These are phyloP conservation scores for Sarcophaga variegata DNA, from an alignment of 2,888 invertebrate species.

Conservation along the genomic window DNA sequence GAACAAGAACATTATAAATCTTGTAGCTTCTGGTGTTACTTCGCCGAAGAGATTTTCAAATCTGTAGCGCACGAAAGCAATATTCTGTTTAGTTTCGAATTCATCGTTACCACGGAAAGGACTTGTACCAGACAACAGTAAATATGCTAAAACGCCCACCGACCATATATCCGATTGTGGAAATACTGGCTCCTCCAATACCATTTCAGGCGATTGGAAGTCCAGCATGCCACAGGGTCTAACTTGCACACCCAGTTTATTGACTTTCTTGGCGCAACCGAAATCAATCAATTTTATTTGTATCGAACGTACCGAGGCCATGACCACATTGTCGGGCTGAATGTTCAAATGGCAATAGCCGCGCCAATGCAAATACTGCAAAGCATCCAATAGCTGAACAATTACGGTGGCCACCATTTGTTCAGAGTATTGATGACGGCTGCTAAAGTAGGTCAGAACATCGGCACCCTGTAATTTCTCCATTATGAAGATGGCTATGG, in stretches of 20 bases:
- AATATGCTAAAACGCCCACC: conserved; percentile 94
- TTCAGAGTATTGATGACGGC: conserved; percentile 94
- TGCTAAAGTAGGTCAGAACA: conserved; percentile 93
- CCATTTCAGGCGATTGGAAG: conserved; percentile 92
- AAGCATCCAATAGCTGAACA: conserved; percentile 92
- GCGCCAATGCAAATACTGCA: conserved; percentile 97
- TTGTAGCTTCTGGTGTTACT: conserved; percentile 94
- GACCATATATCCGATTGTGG: conserved; percentile 98
- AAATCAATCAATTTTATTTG: conserved; percentile 96
- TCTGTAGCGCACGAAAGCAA: conserved; percentile 94
- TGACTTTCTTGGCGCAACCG: conserved; percentile 92
- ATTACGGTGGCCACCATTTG: conserved; percentile 94
- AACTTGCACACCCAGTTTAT: conserved; percentile 87
- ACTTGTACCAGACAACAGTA: conserved; percentile 95
- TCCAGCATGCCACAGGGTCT: conserved; percentile 88
- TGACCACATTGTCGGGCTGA: conserved; percentile 97
- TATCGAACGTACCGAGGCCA: conserved; percentile 91
- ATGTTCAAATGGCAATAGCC: conserved; percentile 94
- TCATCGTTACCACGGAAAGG: conserved; percentile 93
- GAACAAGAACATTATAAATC: conserved; percentile 97
- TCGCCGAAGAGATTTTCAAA: conserved; percentile 97
- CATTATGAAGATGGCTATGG: conserved; percentile 88
- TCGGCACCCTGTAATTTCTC: conserved; percentile 96
- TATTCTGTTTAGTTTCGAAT: conserved; percentile 94
- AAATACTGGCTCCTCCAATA: conserved; percentile 93